Conservation (phyloP, 35 echinoderm and acorn worm species). For the Ptychodera flava region DNA sequence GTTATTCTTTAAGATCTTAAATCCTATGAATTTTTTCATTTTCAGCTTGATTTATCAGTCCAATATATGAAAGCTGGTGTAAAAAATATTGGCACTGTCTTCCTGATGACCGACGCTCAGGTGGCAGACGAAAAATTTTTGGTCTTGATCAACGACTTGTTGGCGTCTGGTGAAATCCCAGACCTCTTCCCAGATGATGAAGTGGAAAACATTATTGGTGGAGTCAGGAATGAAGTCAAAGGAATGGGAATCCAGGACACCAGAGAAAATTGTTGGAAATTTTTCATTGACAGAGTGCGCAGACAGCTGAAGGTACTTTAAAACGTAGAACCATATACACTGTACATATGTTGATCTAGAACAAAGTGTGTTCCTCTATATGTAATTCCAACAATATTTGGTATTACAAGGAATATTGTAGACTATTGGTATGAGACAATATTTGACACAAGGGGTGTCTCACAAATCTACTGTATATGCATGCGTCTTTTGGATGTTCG, state of each 20-base stretch:
- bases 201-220: constrained; percentile 90
- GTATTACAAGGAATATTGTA: not conserved
- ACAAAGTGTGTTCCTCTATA: not conserved
- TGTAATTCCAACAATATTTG: not conserved
- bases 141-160: constrained; percentile 93
- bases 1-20: too few relatives aligned
- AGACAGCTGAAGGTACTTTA: constrained; percentile 72
- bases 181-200: constrained; percentile 93
- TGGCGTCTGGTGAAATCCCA: constrained; percentile 92
- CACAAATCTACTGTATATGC: too few relatives aligned
- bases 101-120: constrained; percentile 98
- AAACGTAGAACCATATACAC: not conserved
- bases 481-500: too few relatives aligned
- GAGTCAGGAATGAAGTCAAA: constrained; percentile 92
- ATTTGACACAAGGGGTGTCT: not conserved
- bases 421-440: not conserved
- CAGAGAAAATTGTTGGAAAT: constrained; percentile 92
- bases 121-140: constrained; percentile 88
- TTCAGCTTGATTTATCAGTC: constrained; percentile 64
- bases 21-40: not conserved
- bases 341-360: too few relatives aligned
- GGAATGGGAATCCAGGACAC: constrained; percentile 72
- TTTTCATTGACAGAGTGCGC: constrained; percentile 87
- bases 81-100: constrained; percentile 87
- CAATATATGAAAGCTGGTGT: constrained; percentile 82